Conservation (phyloP, 2,113 vertebrate genomes). For the Rhinichthys klamathensis region DNA sequence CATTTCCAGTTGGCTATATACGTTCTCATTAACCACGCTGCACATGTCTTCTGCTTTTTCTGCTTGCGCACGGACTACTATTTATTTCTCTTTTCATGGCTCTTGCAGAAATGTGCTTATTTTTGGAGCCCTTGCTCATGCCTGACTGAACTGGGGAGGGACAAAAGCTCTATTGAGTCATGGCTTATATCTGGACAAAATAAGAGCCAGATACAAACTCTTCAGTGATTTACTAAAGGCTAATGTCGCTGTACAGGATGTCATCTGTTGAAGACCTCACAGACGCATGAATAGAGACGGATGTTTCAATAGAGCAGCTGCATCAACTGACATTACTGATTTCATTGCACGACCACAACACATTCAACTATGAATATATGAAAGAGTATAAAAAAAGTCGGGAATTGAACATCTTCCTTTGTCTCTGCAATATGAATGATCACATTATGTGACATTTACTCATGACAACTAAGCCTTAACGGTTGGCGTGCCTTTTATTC, state of each 20-base stretch:
- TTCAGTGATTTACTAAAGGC: not conserved
- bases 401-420: conserved; percentile 4
- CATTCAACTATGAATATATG: not conserved
- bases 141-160: conserved; percentile 11
- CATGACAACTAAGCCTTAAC: not conserved
- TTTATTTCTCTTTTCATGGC: conserved; percentile 33
- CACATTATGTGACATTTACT: not conserved
- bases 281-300: not conserved
- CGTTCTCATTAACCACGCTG: not conserved
- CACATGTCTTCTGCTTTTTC: conserved; percentile 13
- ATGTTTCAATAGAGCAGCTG: conserved; percentile 35
- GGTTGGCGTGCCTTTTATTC: not conserved
- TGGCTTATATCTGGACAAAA: conserved; percentile 18
- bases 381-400: not conserved
- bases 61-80: not conserved
- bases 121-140: conserved; percentile 35
- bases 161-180: conserved; percentile 43
- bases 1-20: not conserved
- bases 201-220: conserved; percentile 33
- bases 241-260: not conserved
- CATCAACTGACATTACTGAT: not conserved
- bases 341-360: not conserved
- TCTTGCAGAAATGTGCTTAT: conserved; percentile 38
- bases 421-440: conserved; percentile 5
- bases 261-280: not conserved